Percentiles rank a stretch among this genome's conserved stretches.
These are phyloP conservation scores for Perithous albicinctus DNA, from an alignment of 2,888 invertebrate species.

Conservation along the genomic window DNA sequence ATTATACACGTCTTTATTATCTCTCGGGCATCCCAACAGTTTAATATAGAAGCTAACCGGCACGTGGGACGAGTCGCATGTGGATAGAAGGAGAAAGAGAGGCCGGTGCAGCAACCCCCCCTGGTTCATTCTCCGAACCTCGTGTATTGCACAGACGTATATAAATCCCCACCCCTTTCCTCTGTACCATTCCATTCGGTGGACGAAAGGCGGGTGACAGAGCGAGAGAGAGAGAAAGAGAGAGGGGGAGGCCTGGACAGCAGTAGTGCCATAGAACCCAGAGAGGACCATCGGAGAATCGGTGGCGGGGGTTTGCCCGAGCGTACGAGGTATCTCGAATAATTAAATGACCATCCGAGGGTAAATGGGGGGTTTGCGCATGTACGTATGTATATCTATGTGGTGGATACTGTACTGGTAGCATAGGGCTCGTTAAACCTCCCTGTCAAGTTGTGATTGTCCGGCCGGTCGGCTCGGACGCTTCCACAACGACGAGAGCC, in stretches of 20 bases:
- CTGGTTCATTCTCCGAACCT: constrained; percentile 50
- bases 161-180: background rate
- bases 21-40: constrained; percentile 79
- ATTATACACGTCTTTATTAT: constrained; percentile 84
- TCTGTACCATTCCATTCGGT: constrained; percentile 66
- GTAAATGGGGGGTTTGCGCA: constrained; percentile 73
- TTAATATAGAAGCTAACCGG: constrained; percentile 79
- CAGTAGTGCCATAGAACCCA: constrained; percentile 10
- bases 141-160: constrained; percentile 28
- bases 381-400: constrained; percentile 63
- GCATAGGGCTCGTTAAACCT: constrained; percentile 84
- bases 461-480: constrained; percentile 76
- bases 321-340: constrained; percentile 82
- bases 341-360: constrained; percentile 84
- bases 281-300: constrained; percentile 64
- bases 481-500: constrained; percentile 46
- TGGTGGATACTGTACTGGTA: constrained; percentile 58
- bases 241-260: constrained; percentile 46
- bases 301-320: constrained; percentile 74
- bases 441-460: constrained; percentile 84
- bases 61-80: constrained; percentile 76
- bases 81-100: constrained; percentile 44
- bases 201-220: constrained; percentile 53
- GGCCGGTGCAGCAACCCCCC: constrained; percentile 31
- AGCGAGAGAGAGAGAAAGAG: too few relatives aligned